A percentile compares a stretch with the other conserved stretches of the same genome.
Evolutionary conservation across 2,113 vertebrate species (phyloP).

Genomic region (Rhea pennata): DNA sequence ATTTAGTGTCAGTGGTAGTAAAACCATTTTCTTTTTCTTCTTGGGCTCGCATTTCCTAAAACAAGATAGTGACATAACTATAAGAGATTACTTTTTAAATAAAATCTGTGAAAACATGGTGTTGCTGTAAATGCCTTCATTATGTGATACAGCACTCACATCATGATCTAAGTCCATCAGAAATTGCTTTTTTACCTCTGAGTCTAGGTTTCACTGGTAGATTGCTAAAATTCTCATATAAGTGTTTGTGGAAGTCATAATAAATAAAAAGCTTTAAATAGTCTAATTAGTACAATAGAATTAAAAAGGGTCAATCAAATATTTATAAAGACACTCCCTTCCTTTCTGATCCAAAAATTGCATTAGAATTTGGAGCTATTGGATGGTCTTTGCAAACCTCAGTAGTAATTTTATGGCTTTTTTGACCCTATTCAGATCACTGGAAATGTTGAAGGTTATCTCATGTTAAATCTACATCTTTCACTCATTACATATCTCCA

Average conservation of each 20-base stretch:
- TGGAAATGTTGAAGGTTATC: neutral
- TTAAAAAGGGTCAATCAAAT: neutral
- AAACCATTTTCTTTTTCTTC: neutral
- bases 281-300: neutral
- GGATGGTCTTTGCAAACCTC: neutral
- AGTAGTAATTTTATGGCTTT: neutral
- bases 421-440: neutral
- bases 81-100: neutral
- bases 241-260: neutral
- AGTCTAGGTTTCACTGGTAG: neutral
- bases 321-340: neutral
- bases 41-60: neutral
- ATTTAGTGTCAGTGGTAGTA: neutral
- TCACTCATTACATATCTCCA: neutral
- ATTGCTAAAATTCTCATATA: neutral
- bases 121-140: neutral
- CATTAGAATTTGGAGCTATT: neutral
- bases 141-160: neutral
- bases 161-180: neutral
- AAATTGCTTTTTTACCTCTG: neutral
- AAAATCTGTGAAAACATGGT: neutral
- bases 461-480: neutral
- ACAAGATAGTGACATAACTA: neutral
- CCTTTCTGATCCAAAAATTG: neutral
- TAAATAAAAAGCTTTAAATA: neutral